Conservation (phyloP, 2,113 vertebrate species). For the Microtus oregoni region DNA sequence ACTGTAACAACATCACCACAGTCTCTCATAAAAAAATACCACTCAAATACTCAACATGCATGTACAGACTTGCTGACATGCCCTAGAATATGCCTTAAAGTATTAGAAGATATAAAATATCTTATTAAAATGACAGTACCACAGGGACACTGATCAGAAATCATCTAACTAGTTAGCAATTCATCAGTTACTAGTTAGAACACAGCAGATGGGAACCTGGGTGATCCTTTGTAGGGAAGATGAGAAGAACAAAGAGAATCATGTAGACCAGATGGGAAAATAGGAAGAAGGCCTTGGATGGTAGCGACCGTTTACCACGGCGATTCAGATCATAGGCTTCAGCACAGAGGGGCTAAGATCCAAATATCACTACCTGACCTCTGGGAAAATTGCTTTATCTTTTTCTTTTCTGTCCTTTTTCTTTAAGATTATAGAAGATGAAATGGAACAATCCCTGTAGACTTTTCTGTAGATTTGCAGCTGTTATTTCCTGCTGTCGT, state of each 20-base stretch:
- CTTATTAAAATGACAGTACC: slow-evolving; percentile 38
- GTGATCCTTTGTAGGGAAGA: neutral
- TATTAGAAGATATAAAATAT: neutral
- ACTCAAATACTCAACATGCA: slow-evolving; percentile 8
- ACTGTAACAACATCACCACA: neutral
- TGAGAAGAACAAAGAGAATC: slow-evolving; percentile 45
- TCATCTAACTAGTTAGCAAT: neutral
- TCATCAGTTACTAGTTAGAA: slow-evolving; percentile 30
- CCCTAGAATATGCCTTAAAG: slow-evolving; percentile 32
- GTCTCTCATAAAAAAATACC: neutral
- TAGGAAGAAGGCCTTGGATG: slow-evolving; percentile 28
- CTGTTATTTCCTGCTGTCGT: neutral
- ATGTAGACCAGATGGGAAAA: neutral
- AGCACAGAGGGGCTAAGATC: neutral
- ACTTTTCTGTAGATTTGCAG: neutral
- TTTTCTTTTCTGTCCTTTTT: slow-evolving; percentile 48
- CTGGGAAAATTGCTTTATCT: slow-evolving; percentile 7
- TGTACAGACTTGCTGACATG: slow-evolving; percentile 9
- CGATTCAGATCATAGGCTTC: slow-evolving; percentile 1
- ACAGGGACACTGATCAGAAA: neutral
- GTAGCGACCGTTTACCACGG: slow-evolving; percentile 2
- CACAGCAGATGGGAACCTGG: neutral
- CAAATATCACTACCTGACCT: slow-evolving; percentile 21
- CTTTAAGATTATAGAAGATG: neutral
- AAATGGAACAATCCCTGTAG: slow-evolving; percentile 19